A percentile compares a stretch with the other conserved stretches of the same genome.
Conservation (phyloP, 2,113 vertebrate species). For the Ophiodon elongatus region DNA sequence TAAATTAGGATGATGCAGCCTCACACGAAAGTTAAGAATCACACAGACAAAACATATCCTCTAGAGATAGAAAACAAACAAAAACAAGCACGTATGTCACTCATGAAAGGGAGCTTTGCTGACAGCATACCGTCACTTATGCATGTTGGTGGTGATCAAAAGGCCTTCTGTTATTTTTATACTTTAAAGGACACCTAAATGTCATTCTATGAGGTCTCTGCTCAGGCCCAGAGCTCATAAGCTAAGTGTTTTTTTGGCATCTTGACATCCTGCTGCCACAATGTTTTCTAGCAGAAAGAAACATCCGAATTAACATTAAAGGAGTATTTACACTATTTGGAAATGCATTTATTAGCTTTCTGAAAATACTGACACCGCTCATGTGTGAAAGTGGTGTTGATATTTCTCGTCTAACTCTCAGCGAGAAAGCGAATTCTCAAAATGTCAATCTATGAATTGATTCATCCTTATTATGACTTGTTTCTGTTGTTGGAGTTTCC, state of each 20-base stretch:
- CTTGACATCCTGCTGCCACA: constrained; percentile 14
- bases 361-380: neutral
- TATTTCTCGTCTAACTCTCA: neutral
- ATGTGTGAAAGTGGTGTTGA: neutral
- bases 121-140: neutral
- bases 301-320: neutral
- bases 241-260: constrained; percentile 46
- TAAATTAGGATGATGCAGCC: neutral
- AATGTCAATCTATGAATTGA: neutral
- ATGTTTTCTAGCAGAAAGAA: too few relatives aligned
- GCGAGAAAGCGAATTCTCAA: neutral
- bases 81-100: neutral
- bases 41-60: neutral
- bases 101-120: neutral
- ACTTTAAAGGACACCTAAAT: constrained; percentile 20
- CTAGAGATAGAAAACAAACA: neutral
- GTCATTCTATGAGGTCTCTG: constrained; percentile 20
- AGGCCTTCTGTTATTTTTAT: constrained; percentile 1
- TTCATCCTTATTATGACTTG: neutral
- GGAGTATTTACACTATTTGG: neutral
- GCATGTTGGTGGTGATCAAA: neutral
- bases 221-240: constrained; percentile 8
- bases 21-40: neutral
- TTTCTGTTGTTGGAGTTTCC: neutral
- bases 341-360: too few relatives aligned